These are phyloP conservation scores for Malthinus seriepunctatus DNA, from an alignment of 2,888 invertebrate species.

Conservation along the genomic window DNA sequence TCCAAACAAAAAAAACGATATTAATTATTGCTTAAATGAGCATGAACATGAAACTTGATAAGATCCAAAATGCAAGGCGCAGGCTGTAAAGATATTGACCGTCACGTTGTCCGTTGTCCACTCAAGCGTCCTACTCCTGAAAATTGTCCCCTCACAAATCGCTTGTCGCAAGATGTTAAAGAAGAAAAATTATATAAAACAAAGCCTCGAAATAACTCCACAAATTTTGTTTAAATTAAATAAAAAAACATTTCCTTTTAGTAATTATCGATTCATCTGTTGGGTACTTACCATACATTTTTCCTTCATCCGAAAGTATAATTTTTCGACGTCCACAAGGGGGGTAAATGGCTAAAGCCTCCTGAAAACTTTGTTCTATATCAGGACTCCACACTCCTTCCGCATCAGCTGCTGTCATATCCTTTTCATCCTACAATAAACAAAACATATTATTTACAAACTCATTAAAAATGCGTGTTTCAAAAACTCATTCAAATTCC, in stretches of 20 bases:
- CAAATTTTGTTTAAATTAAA: too few relatives aligned
- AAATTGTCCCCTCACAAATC: conserved; percentile 9
- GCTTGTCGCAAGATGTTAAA: conserved; percentile 5
- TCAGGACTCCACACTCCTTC: conserved; percentile 99
- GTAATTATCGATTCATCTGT: too few relatives aligned
- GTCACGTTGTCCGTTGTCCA: conserved; percentile 25
- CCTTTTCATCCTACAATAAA: conserved; percentile 74
- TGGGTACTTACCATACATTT: conserved; percentile 98
- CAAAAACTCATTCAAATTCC: background rate
- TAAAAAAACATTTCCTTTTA: too few relatives aligned
- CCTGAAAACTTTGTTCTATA: conserved; percentile 99
- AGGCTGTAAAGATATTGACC: conserved; percentile 41
- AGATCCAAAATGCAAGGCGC: conserved; percentile 34
- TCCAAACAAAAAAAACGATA: background rate
- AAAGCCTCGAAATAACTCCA: too few relatives aligned
- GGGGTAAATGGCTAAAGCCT: conserved; percentile 99
- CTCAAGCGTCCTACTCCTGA: conserved; percentile 14
- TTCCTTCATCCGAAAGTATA: conserved; percentile 99
- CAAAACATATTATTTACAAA: too few relatives aligned
- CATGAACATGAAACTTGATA: background rate
- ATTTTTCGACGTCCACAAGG: conserved; percentile 99
- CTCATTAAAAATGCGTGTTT: background rate
- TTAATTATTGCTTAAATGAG: conserved; percentile 1
- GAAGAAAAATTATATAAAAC: background rate
- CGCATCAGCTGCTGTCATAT: conserved; percentile 94